These are phyloP conservation scores for Trissolcus japonicus DNA, from an alignment of 2,888 invertebrate genomes.

Conservation along the genomic window DNA sequence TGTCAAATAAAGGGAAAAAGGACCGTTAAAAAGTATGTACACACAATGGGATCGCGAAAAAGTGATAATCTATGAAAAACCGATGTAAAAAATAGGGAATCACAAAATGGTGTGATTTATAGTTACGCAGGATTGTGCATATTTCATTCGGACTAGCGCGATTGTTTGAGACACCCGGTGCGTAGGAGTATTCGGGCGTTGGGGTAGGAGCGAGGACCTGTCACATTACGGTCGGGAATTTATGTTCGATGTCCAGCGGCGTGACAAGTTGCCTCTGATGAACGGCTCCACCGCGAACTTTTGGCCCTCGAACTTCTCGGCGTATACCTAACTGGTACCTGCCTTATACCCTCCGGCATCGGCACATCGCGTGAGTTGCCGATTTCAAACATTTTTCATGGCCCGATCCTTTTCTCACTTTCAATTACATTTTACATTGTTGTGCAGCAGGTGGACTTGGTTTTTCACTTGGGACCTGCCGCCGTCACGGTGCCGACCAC, in stretches of 20 bases:
- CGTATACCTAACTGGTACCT: constrained; percentile 27
- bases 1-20: background rate
- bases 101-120: constrained; percentile 47
- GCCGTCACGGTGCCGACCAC: constrained; percentile 8
- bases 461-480: constrained; percentile 16
- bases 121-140: constrained; percentile 29
- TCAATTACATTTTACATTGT: constrained; percentile 7
- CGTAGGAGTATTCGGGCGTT: constrained; percentile 62
- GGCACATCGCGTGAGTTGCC: constrained; percentile 20
- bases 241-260: constrained; percentile 76
- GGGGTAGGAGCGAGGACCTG: constrained; percentile 73
- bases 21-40: background rate
- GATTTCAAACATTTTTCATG: constrained; percentile 14
- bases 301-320: constrained; percentile 68
- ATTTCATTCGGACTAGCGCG: constrained; percentile 42
- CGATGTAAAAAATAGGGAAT: constrained; percentile 44
- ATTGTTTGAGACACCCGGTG: constrained; percentile 66
- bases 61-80: constrained; percentile 25
- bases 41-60: constrained; percentile 7
- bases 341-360: constrained; percentile 30
- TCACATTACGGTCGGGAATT: constrained; percentile 76
- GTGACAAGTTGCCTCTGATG: constrained; percentile 76
- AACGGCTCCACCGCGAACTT: constrained; percentile 75
- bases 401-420: constrained; percentile 13
- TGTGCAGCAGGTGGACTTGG: constrained; percentile 8